Evolutionary conservation across 2,113 vertebrate genomes (phyloP), one percentile per base, ranked within the genome.

Genomic region (Thomomys bottae): DNA sequence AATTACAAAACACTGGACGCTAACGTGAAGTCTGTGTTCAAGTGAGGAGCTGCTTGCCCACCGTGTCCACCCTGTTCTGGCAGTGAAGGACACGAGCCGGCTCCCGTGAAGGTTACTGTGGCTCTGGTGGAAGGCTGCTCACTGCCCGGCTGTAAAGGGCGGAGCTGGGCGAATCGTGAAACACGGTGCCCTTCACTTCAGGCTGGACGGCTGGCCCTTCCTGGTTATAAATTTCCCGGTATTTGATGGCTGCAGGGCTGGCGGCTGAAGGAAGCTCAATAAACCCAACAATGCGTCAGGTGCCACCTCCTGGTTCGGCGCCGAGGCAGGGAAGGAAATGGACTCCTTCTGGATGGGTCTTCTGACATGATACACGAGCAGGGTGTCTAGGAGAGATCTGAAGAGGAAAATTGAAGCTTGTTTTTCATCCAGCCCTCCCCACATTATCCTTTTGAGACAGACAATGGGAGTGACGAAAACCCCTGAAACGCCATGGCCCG

Each of bases 101-200:
- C 90, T 45, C 30, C 61, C n/a, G 15, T 28, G 87, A 95, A 96
- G 40, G n/a, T 85, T 96, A 94, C 80, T 96, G 96, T 96, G 30
- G 95, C 82, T 94, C 96, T 92, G 72, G 42, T 90, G 78, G 94
- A 88, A 12, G 84, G 80, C 82, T 90, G 71, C 64, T 94, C 82
- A 94, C 72, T 57, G 68, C 45, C 18, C 85, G 76, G 66, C 59
- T 79, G 87, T 83, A 96, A 97, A 95, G 63, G 71, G 8, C 61
- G 66, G 49, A 71, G 34, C 90, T 87, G 42, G 49, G n/a, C 64
- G 57, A 93, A 94, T 36, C 93, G 88, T 71, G 90, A 26, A 84
- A 63, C 71, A 15, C 7, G 91, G 90, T 92, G 87, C 93, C 91
- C 90, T 96, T 95, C 86, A 73, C 18, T 96, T 90, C 75, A 75